Base-by-base conservation (phyloP, 2,888 invertebrate genomes). In the Pammene aurita region DNA sequence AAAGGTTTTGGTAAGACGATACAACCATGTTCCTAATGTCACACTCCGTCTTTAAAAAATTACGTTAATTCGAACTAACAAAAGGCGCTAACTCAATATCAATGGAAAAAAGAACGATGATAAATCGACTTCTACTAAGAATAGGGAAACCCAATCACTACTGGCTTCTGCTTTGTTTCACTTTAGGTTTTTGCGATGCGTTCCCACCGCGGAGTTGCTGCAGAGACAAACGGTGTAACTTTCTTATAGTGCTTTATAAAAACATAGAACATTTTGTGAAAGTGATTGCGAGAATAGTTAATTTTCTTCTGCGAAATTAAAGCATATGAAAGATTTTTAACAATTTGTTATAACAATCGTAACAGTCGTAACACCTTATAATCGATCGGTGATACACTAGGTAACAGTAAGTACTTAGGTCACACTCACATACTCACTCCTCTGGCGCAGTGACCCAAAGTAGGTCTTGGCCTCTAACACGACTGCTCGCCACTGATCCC, bases 71-170 rank as follows among this genome's bases (percentile, higher is more conserved):
- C 5, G 16, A 61, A 61, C 48, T 7, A 41, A 62, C 61, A 62
- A 62, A 18, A 62, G 52, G 48, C 38, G 61, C 18, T 62, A 52
- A 52, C 52, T 62, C 50, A 52, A 41, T 62, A 41, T 41, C 50
- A 18, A 52, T n/a, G 41, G n/a, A 52, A 62, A 50, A 62, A 62
- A 44, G n/a, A 63, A 41, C 38, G 41, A 38, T 9, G 46, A 46
- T 42, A 60, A 35, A 61, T 38, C 13, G 18, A 48, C 48, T 14
- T 56, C 48, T 48, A 62, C 35, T 63, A n/a, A 57, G 52, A 63
- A 50, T 34, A 68, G 63, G 68, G 63, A 68, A 68, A 68, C 34
- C 55, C 42, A 62, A 67, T 42, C 48, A 52, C 34, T 26, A 52
- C 34, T 26, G 26, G 26, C 63, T 66, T 63, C 42, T 52, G 44